Percentiles rank a stretch among this genome's conserved stretches.
These are phyloP conservation scores for Liparis tanakae DNA, from an alignment of 2,797 vertebrate genomes.

Conservation along the genomic window DNA sequence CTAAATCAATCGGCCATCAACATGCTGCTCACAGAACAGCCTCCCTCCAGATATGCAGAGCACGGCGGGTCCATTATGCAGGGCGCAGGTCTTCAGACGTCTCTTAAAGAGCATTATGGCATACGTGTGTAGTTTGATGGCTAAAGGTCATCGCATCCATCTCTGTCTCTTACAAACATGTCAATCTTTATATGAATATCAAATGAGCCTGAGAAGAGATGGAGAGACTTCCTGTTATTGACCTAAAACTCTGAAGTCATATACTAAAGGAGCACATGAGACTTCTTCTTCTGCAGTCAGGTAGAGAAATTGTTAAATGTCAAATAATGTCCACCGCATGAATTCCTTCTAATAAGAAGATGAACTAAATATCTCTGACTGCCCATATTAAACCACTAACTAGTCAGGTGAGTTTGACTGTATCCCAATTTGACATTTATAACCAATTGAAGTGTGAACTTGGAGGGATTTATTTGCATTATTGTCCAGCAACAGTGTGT, in stretches of 20 bases:
- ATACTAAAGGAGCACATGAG: neutral
- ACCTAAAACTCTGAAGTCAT: conserved; percentile 27
- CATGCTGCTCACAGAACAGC: conserved; percentile 69
- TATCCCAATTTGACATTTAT: conserved; percentile 1
- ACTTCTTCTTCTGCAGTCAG: neutral
- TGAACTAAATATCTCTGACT: conserved; percentile 17
- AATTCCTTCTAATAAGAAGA: conserved; percentile 1
- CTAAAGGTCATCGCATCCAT: conserved; percentile 47
- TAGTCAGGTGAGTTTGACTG: neutral
- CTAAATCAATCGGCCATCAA: conserved; percentile 82
- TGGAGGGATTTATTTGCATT: neutral
- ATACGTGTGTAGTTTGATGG: conserved; percentile 39
- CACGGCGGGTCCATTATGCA: conserved; percentile 49
- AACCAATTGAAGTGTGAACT: conserved; percentile 1
- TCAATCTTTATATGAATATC: conserved; percentile 53
- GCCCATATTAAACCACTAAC: neutral
- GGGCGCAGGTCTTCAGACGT: conserved; percentile 22
- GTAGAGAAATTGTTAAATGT: neutral
- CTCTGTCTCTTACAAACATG: conserved; percentile 42
- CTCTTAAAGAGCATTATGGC: conserved; percentile 30
- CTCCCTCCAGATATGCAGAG: conserved; percentile 38
- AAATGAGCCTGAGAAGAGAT: conserved; percentile 46
- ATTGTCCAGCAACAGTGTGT: neutral
- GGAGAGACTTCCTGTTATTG: conserved; percentile 51
- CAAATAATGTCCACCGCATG: neutral